Conservation (phyloP, 2,888 invertebrate species). For the Synergus umbraculus region DNA sequence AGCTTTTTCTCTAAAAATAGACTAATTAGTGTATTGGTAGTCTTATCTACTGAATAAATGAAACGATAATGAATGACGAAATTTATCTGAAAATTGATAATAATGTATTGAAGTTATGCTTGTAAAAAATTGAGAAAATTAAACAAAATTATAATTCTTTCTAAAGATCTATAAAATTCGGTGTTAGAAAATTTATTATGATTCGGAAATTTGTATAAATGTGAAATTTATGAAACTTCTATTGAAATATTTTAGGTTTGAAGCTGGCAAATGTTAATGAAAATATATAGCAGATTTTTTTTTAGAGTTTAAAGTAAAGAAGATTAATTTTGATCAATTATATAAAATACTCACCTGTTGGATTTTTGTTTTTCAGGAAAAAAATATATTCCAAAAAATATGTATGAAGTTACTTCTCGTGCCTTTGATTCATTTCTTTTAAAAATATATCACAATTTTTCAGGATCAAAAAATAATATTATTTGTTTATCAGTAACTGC, state of each 20-base stretch:
- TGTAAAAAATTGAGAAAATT: not conserved
- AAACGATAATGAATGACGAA: not conserved
- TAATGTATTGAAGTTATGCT: slow-evolving; percentile 4
- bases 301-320: not conserved
- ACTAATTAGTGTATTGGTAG: not conserved
- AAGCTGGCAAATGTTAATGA: not conserved
- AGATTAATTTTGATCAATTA: not conserved
- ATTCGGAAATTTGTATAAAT: too few species aligned
- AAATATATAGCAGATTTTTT: not conserved
- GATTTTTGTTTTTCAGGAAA: not conserved
- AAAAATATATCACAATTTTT: not conserved
- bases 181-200: not conserved
- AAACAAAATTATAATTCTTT: not conserved
- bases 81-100: not conserved
- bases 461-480: not conserved
- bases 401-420: not conserved
- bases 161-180: not conserved
- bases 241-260: not conserved
- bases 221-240: not conserved
- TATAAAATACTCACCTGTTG: slow-evolving; percentile 12
- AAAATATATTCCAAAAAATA: not conserved
- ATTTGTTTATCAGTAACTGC: too few species aligned
- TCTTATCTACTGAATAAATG: not conserved
- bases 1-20: not conserved
- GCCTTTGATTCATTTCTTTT: not conserved